phyloP scores from a whole-genome alignment of 2,888 invertebrate genomes.

The Eristalis pertinax region DNA sequence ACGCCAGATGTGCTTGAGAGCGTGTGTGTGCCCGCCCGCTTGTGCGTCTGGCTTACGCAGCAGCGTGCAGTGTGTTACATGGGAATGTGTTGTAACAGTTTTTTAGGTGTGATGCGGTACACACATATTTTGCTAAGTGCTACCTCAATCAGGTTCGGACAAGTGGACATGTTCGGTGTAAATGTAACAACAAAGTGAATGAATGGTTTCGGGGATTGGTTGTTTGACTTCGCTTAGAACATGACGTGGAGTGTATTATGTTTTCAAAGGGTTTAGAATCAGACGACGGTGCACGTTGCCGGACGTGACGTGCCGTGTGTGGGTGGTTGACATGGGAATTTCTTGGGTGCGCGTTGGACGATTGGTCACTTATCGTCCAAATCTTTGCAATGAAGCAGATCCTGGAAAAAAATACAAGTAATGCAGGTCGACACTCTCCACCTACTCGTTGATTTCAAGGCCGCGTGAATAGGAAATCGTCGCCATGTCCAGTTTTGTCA shows the following conservation, averaged over 20 bases:
- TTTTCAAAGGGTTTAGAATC: not conserved
- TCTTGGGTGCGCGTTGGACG: not conserved
- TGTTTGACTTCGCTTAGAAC: not conserved
- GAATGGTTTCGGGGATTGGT: not conserved
- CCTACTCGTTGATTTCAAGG: no score
- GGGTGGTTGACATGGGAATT: not conserved
- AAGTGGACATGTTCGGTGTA: conserved; percentile 24
- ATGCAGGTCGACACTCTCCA: no score
- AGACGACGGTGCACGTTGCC: not conserved
- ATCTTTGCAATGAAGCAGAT: no score
- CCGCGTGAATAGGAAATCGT: no score
- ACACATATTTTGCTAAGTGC: conserved; percentile 7
- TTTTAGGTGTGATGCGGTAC: conserved; percentile 52
- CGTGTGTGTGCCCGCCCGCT: not conserved
- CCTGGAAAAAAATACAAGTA: no score
- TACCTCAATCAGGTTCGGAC: conserved; percentile 21
- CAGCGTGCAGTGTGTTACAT: conserved; percentile 1
- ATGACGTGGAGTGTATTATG: not conserved
- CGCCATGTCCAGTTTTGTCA: no score
- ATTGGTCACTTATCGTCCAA: no score
- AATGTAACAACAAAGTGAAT: conserved; percentile 16
- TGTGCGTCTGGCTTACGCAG: not conserved
- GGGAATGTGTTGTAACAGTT: conserved; percentile 30
- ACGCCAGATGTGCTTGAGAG: conserved; percentile 51
- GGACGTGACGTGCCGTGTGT: not conserved